These are phyloP conservation scores for Tenthredo scrophulariae DNA, from an alignment of 2,888 invertebrate genomes.

Conservation along the genomic window DNA sequence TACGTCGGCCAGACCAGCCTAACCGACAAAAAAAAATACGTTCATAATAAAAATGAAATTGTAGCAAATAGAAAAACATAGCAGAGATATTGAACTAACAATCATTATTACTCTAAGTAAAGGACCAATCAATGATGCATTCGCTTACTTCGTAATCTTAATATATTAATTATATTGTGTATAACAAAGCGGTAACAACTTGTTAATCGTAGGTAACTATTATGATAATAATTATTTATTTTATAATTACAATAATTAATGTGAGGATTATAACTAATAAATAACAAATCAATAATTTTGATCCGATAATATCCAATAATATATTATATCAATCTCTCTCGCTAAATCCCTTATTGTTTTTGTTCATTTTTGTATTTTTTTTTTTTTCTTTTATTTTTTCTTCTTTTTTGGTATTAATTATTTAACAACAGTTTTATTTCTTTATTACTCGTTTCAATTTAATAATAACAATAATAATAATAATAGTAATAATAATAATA, in stretches of 20 bases:
- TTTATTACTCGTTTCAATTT: constrained; percentile 71
- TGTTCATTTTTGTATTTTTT: constrained; percentile 16
- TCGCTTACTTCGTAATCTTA: constrained; percentile 70
- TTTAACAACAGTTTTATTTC: constrained; percentile 69
- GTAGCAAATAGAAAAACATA: constrained; percentile 69
- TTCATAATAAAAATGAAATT: constrained; percentile 65
- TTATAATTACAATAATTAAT: constrained; percentile 77
- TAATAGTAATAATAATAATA: constrained; percentile 29
- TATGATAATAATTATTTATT: constrained; percentile 76
- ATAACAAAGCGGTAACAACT: constrained; percentile 78
- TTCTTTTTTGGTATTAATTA: constrained; percentile 65
- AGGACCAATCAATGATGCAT: constrained; percentile 73
- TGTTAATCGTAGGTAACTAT: constrained; percentile 76
- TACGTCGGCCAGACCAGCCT: constrained; percentile 74
- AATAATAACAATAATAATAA: constrained; percentile 69
- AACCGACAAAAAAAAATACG: constrained; percentile 71
- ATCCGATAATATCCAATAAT: constrained; percentile 53
- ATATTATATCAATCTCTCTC: constrained; percentile 64
- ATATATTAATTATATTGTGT: constrained; percentile 77
- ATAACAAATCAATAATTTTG: constrained; percentile 71
- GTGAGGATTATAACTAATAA: constrained; percentile 73
- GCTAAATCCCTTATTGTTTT: constrained; percentile 67
- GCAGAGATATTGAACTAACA: constrained; percentile 66
- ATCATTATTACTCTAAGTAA: constrained; percentile 64
- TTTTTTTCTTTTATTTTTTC: constrained; percentile 30